Conservation (phyloP, 1,140 invertebrate genomes). For the Holcopasites calliopsidis region DNA sequence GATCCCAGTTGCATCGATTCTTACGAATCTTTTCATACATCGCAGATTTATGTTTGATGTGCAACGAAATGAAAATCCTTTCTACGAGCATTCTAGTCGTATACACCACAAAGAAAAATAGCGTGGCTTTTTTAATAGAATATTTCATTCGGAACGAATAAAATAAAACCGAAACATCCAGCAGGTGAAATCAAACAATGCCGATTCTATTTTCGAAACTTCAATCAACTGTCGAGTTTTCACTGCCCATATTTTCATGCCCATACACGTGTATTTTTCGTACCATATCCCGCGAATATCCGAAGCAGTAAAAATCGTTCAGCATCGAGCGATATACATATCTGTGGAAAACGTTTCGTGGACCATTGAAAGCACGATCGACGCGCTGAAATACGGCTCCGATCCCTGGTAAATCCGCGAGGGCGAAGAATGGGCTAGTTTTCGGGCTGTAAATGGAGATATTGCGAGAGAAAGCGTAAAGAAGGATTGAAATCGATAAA, state of each 20-base stretch:
- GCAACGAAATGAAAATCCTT: background rate
- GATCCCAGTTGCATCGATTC: slow-evolving; percentile 4
- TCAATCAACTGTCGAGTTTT: background rate
- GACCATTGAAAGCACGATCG: background rate
- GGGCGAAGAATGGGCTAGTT: slow-evolving; percentile 30
- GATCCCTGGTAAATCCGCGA: background rate
- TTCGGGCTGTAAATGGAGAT: slow-evolving; percentile 10
- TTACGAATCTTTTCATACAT: slow-evolving; percentile 9
- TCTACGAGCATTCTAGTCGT: background rate
- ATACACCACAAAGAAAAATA: background rate
- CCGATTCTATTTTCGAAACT: background rate
- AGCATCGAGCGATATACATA: no score
- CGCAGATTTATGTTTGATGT: background rate
- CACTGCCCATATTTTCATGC: no score
- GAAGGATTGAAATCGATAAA: slow-evolving; percentile 54
- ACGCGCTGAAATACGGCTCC: background rate
- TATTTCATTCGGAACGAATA: background rate
- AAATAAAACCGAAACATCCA: background rate
- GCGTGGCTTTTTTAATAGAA: background rate
- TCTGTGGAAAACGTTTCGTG: background rate
- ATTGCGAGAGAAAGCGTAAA: slow-evolving; percentile 12
- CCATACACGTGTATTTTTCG: no score
- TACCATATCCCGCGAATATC: no score
- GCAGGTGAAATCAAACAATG: background rate
- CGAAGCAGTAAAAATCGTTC: background rate